phyloP scores from a whole-genome alignment of 2,888 invertebrate species.

The Ornithoptera alexandrae region DNA sequence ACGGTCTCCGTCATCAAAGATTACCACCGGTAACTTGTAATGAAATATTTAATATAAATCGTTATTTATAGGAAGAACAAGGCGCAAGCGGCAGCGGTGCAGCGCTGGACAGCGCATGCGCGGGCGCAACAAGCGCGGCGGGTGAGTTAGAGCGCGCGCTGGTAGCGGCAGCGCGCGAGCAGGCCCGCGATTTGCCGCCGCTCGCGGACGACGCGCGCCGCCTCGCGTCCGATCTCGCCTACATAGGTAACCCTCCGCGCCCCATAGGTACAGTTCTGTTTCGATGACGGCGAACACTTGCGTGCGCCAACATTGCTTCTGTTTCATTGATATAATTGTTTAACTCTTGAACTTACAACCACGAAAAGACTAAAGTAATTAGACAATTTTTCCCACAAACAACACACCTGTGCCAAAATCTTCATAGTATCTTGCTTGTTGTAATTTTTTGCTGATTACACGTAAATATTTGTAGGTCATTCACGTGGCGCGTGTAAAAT shows the following conservation, averaged over 20 bases:
- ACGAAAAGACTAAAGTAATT: neutral
- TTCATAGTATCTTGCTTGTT: too few species aligned
- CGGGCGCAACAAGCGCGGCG: slow-evolving; percentile 88
- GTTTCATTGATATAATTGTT: neutral
- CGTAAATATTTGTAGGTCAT: too few species aligned
- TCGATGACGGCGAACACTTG: slow-evolving; percentile 45
- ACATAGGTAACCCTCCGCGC: slow-evolving; percentile 72
- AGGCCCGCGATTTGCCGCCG: slow-evolving; percentile 69
- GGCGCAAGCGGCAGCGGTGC: slow-evolving; percentile 64
- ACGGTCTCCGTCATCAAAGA: too few species aligned
- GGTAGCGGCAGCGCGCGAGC: slow-evolving; percentile 81
- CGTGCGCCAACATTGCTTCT: slow-evolving; percentile 35
- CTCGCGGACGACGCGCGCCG: slow-evolving; percentile 71
- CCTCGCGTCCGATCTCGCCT: slow-evolving; percentile 72
- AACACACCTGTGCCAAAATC: neutral
- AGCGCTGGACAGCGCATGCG: slow-evolving; percentile 79
- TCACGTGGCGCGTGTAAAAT: too few species aligned
- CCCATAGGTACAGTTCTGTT: slow-evolving; percentile 59
- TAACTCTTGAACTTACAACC: neutral
- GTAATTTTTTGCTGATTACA: too few species aligned
- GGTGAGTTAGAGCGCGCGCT: slow-evolving; percentile 90
- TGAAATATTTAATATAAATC: too few species aligned
- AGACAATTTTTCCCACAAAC: neutral
- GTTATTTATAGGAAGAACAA: slow-evolving; percentile 60
- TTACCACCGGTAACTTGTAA: too few species aligned